Evolutionary conservation across 2,113 vertebrate genomes (phyloP).

Genomic region (Isurus oxyrinchus): DNA sequence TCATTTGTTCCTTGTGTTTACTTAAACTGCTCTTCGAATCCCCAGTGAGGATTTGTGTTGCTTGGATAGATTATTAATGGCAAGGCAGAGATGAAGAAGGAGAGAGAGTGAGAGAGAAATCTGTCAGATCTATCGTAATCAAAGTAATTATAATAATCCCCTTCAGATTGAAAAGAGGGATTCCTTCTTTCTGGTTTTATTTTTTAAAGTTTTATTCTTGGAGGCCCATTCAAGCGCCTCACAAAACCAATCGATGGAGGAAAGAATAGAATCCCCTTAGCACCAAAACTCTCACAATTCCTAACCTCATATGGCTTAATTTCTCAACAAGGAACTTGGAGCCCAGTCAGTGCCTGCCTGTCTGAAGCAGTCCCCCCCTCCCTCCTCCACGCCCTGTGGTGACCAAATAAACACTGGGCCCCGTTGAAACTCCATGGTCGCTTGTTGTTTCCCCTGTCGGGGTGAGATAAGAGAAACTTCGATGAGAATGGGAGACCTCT

Average conservation of each 20-base stretch:
- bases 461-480: conserved; percentile 54
- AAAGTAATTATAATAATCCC: conserved; percentile 61
- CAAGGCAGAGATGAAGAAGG: conserved; percentile 43
- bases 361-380: conserved; percentile 35
- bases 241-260: background rate
- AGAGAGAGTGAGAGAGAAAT: conserved; percentile 38
- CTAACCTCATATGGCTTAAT: conserved; percentile 43
- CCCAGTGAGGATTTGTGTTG: conserved; percentile 62
- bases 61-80: conserved; percentile 55
- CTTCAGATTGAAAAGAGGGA: conserved; percentile 50
- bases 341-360: conserved; percentile 38
- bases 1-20: conserved; percentile 75
- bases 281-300: conserved; percentile 41
- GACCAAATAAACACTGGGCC: conserved; percentile 47
- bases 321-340: conserved; percentile 42
- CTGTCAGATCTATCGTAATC: conserved; percentile 58
- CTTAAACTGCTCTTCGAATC: conserved; percentile 63
- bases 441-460: conserved; percentile 61
- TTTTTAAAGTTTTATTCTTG: conserved; percentile 46
- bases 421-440: conserved; percentile 40
- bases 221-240: conserved; percentile 45
- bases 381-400: conserved; percentile 21
- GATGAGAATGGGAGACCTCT: conserved; percentile 53
- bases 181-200: background rate
- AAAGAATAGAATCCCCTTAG: conserved; percentile 3